Conservation (phyloP, 2,113 vertebrate species). For the Microtus oregoni region DNA sequence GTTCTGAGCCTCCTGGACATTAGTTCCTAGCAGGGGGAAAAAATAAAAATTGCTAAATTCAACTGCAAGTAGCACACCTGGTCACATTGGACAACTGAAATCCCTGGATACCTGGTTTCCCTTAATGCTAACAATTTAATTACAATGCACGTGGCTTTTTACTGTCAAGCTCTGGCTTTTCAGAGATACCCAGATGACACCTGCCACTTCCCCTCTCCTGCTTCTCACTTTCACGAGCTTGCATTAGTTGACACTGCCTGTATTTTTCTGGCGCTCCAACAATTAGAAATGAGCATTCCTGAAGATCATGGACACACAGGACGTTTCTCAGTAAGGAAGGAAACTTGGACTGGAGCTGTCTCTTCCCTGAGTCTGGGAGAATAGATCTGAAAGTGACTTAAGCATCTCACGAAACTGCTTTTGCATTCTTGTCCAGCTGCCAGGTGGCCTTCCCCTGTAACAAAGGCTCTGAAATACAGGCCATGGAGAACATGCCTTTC, state of each 20-base stretch:
- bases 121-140: background rate
- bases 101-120: background rate
- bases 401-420: background rate
- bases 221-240: background rate
- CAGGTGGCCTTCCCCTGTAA: too few species aligned
- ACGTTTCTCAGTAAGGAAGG: background rate
- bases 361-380: background rate
- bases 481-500: background rate
- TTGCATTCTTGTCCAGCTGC: constrained; percentile 23
- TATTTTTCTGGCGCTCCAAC: background rate
- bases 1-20: constrained; percentile 94
- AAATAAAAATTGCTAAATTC: background rate
- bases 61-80: background rate
- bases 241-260: background rate
- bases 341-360: background rate
- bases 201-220: background rate
- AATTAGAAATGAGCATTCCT: background rate
- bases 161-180: background rate
- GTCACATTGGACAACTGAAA: background rate
- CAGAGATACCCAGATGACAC: background rate
- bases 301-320: background rate
- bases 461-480: too few species aligned
- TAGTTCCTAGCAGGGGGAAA: constrained; percentile 90
- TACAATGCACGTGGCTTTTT: background rate
- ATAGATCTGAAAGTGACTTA: background rate